These are phyloP conservation scores for Tachysurus vachellii DNA, from an alignment of 2,113 vertebrate genomes.

Conservation along the genomic window DNA sequence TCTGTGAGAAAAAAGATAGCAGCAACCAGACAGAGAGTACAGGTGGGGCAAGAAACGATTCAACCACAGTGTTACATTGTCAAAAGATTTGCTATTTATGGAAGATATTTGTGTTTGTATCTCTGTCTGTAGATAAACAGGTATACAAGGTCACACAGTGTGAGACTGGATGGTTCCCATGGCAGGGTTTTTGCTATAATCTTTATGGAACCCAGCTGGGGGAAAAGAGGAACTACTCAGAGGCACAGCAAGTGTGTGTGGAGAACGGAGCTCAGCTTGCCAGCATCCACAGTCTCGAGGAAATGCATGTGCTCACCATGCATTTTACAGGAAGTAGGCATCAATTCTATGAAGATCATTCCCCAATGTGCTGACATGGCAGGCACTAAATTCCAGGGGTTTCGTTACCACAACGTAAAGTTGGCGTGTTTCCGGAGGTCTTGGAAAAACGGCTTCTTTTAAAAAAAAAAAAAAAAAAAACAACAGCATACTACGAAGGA, in stretches of 20 bases:
- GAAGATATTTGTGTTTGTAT: background rate
- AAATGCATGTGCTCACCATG: constrained; percentile 82
- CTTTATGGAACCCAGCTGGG: constrained; percentile 52
- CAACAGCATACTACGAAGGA: too few species aligned
- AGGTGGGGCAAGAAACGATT: constrained; percentile 62
- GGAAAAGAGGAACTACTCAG: constrained; percentile 58
- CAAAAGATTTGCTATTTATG: background rate
- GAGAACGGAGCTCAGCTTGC: constrained; percentile 69
- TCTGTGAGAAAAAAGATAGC: constrained; percentile 81
- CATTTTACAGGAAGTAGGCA: constrained; percentile 75
- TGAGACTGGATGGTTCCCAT: constrained; percentile 77
- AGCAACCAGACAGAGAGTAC: constrained; percentile 50
- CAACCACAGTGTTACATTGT: background rate
- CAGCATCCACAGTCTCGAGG: constrained; percentile 86
- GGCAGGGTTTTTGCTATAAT: constrained; percentile 82
- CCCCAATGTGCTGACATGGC: background rate
- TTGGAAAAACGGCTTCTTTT: too few species aligned
- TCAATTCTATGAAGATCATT: background rate
- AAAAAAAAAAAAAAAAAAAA: too few species aligned
- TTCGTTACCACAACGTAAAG: too few species aligned
- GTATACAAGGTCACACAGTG: constrained; percentile 79
- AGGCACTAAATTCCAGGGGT: too few species aligned
- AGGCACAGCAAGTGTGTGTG: constrained; percentile 70
- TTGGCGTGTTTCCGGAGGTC: too few species aligned
- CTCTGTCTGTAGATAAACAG: constrained; percentile 71